These are phyloP conservation scores for Bujurquina vittata DNA, from an alignment of 2,113 vertebrate genomes.

Conservation along the genomic window DNA sequence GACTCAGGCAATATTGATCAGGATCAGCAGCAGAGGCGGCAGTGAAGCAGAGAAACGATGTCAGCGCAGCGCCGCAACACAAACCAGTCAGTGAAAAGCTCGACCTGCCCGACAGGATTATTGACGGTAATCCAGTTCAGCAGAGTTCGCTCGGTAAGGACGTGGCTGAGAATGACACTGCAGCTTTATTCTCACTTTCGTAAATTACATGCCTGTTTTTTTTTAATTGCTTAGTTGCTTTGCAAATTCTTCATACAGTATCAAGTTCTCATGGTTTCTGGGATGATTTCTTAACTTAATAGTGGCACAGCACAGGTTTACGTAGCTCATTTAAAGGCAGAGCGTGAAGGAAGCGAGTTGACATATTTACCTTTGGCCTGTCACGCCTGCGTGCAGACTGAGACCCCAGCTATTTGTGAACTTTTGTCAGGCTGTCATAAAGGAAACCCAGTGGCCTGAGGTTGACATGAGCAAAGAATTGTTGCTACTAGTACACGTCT, in stretches of 20 bases:
- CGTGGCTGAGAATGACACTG: neutral
- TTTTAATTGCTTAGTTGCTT: neutral
- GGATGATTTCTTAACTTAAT: neutral
- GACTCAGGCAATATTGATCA: conserved; percentile 30
- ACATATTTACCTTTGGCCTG: neutral
- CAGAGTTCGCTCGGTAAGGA: neutral
- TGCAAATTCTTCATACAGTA: neutral
- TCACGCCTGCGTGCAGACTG: neutral
- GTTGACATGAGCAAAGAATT: neutral
- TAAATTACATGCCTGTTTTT: neutral
- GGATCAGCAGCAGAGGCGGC: conserved; percentile 1
- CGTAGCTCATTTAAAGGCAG: neutral
- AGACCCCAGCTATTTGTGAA: neutral
- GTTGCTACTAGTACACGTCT: neutral
- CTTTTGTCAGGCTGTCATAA: neutral
- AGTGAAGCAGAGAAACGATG: conserved; percentile 33
- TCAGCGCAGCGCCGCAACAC: conserved; percentile 23
- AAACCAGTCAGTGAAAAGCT: neutral
- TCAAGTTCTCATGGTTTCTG: neutral
- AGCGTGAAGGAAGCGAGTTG: neutral
- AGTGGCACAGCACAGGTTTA: neutral
- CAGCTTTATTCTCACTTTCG: neutral
- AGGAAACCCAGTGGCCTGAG: neutral
- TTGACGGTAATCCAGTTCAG: neutral
- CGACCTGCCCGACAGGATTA: neutral